Percentiles rank a stretch among this genome's conserved stretches.
Conservation (phyloP, 2,113 vertebrate species). For the Candoia aspera region DNA sequence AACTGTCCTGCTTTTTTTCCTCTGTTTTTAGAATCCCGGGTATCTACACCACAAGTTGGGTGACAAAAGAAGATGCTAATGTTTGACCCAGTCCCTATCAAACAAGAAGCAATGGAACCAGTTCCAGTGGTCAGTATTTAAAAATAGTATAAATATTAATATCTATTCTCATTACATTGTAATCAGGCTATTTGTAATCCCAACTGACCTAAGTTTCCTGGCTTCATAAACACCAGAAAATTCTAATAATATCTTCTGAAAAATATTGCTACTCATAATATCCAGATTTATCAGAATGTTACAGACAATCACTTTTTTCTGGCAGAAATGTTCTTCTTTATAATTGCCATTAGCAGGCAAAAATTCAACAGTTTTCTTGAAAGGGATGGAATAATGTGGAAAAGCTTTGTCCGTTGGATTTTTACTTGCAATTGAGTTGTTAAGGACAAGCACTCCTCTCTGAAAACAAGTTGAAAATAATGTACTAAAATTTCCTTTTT, state of each 20-base stretch:
- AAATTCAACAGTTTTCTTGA: background rate
- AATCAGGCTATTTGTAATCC: background rate
- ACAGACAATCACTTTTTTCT: no score
- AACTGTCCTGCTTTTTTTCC: background rate
- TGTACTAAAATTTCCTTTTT: background rate
- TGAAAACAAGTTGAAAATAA: background rate
- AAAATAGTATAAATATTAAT: background rate
- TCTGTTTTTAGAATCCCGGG: slow-evolving; percentile 45
- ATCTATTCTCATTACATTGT: background rate
- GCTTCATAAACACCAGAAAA: background rate
- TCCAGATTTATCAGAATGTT: background rate
- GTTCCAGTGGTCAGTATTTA: slow-evolving; percentile 81
- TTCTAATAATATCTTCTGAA: background rate
- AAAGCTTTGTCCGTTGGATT: background rate
- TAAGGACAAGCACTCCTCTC: background rate
- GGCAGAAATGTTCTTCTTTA: background rate
- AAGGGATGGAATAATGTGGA: no score
- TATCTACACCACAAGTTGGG: slow-evolving; percentile 55
- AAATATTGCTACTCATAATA: background rate
- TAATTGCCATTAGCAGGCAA: background rate
- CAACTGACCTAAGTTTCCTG: background rate
- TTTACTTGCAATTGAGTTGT: background rate
- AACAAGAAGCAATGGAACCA: slow-evolving; percentile 90
- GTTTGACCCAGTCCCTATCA: slow-evolving; percentile 92
- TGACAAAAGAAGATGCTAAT: slow-evolving; percentile 88